Conservation (phyloP, 2,888 invertebrate genomes). For the Ichneumoninae sp. region DNA sequence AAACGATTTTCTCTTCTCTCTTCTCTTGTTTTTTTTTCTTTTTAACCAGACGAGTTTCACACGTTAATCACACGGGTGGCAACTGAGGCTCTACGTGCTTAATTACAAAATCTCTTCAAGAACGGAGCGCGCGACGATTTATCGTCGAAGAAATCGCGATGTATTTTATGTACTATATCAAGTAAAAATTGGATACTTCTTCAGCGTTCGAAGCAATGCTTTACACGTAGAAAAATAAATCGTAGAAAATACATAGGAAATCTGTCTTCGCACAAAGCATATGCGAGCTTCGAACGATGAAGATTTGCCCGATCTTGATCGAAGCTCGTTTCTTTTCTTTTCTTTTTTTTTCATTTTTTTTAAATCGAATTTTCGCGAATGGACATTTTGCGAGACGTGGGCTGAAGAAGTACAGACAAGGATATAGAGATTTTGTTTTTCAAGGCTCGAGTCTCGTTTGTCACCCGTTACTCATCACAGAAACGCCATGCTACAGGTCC, state of each 20-base stretch:
- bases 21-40: not conserved
- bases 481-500: conserved; percentile 52
- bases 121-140: not conserved
- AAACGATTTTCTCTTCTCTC: conserved; percentile 40
- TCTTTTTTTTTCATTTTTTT: not conserved
- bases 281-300: conserved; percentile 60
- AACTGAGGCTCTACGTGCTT: conserved; percentile 41
- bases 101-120: not conserved
- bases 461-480: conserved; percentile 64
- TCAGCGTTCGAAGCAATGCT: conserved; percentile 66
- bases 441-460: conserved; percentile 51
- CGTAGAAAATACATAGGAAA: conserved; percentile 72
- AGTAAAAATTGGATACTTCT: conserved; percentile 49
- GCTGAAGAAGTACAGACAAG: not conserved
- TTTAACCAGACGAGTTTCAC: conserved; percentile 53
- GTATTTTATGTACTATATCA: not conserved
- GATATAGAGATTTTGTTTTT: conserved; percentile 6
- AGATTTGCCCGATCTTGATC: conserved; percentile 45
- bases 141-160: conserved; percentile 5
- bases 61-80: conserved; percentile 44
- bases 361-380: conserved; percentile 21
- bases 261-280: conserved; percentile 71
- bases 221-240: conserved; percentile 71
- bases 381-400: conserved; percentile 20
- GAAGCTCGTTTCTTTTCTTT: conserved; percentile 16